A percentile compares a stretch with the other conserved stretches of the same genome.
phyloP scores from a whole-genome alignment of 2,888 invertebrate species.

The Drosophila vallismaia region DNA sequence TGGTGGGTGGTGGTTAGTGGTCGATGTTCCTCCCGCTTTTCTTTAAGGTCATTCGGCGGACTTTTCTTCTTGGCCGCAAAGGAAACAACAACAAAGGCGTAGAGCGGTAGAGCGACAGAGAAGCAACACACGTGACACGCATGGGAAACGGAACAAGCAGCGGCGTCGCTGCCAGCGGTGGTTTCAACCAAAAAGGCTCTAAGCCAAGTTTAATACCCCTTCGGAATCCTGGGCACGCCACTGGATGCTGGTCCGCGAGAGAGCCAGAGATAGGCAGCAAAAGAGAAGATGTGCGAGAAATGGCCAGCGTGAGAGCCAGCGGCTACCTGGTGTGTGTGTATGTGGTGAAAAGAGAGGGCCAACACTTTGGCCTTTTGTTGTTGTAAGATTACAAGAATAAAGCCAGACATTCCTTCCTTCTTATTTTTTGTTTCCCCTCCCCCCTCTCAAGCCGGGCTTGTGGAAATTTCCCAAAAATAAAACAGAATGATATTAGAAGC shows the following conservation, averaged over 20 bases:
- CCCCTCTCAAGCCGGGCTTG: slow-evolving; percentile 42
- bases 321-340: slow-evolving; percentile 7
- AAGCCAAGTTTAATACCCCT: background rate
- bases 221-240: background rate
- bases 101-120: background rate
- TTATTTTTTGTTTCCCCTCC: slow-evolving; percentile 1
- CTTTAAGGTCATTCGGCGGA: slow-evolving; percentile 74
- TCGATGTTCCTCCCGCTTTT: slow-evolving; percentile 23
- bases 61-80: slow-evolving; percentile 44
- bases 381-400: slow-evolving; percentile 65
- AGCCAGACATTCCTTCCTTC: slow-evolving; percentile 36
- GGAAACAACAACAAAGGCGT: too few species aligned
- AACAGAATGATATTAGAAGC: background rate
- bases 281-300: background rate
- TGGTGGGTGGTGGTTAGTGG: background rate
- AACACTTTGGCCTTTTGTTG: slow-evolving; percentile 7
- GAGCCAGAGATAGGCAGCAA: slow-evolving; percentile 1
- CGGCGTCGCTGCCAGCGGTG: slow-evolving; percentile 5
- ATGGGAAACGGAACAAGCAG: slow-evolving; percentile 39
- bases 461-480: slow-evolving; percentile 45
- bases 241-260: slow-evolving; percentile 1
- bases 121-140: slow-evolving; percentile 63
- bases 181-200: too few species aligned
- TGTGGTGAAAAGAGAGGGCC: slow-evolving; percentile 3
- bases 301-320: background rate